Conservation (phyloP, 2,797 vertebrate species). For the Gymnodraco acuticeps region DNA sequence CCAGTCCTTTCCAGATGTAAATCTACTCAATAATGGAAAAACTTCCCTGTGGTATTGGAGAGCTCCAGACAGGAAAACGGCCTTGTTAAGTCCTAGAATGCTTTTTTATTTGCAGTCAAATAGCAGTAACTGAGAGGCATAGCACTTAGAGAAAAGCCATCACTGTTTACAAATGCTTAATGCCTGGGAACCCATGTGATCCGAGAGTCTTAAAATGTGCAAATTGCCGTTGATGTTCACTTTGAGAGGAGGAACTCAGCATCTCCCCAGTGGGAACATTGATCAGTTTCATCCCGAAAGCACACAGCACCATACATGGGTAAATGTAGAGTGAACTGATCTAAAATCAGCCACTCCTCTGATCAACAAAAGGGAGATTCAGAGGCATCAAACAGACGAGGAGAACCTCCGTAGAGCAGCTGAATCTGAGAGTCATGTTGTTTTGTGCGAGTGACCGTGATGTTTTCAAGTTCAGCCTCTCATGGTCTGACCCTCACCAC, state of each 20-base stretch:
- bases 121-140: background rate
- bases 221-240: constrained; percentile 48
- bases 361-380: constrained; percentile 18
- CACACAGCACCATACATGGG: constrained; percentile 51
- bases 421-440: constrained; percentile 24
- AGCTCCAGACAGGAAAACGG: constrained; percentile 58
- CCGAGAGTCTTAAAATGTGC: constrained; percentile 43
- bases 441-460: constrained; percentile 48
- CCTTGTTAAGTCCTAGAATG: constrained; percentile 46
- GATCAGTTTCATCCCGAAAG: constrained; percentile 53
- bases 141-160: constrained; percentile 14
- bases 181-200: constrained; percentile 4
- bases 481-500: constrained; percentile 61
- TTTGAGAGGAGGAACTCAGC: constrained; percentile 50
- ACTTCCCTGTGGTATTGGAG: constrained; percentile 35
- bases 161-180: constrained; percentile 8
- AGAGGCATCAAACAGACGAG: background rate
- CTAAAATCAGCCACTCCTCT: constrained; percentile 26
- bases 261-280: constrained; percentile 49
- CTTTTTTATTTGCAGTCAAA: constrained; percentile 38
- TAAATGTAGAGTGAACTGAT: constrained; percentile 41
- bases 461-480: constrained; percentile 69
- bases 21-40: constrained; percentile 64
- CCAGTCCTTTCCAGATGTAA: constrained; percentile 60
- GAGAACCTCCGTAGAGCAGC: constrained; percentile 4